Conservation (phyloP, 1,140 invertebrate species). For the Bombus haemorrhoidalis region DNA sequence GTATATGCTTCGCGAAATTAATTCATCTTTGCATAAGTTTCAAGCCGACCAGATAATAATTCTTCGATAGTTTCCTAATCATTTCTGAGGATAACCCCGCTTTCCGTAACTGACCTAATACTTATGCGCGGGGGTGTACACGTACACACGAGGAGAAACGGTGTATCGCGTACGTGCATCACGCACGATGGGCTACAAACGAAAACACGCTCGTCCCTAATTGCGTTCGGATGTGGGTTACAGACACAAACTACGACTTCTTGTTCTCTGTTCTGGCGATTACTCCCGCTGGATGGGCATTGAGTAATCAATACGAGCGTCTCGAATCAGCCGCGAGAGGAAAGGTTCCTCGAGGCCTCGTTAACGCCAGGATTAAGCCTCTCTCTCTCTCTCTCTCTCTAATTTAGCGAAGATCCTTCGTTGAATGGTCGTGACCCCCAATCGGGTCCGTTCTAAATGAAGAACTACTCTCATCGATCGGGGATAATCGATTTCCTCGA, state of each 20-base stretch:
- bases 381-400: not conserved
- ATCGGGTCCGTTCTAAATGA: not conserved
- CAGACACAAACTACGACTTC: constrained; percentile 32
- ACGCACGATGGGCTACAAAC: constrained; percentile 27
- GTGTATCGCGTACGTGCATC: constrained; percentile 20
- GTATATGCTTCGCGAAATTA: not conserved
- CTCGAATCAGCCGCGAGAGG: constrained; percentile 26
- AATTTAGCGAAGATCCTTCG: constrained; percentile 29
- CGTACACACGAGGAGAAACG: not conserved
- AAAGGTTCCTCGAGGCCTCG: constrained; percentile 20
- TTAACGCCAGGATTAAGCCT: constrained; percentile 34
- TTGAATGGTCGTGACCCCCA: constrained; percentile 9
- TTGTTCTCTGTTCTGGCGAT: constrained; percentile 55
- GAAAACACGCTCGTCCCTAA: constrained; percentile 52
- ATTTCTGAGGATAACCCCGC: not conserved
- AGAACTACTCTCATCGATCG: not conserved
- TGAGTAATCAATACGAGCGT: constrained; percentile 51
- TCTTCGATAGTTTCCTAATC: not conserved
- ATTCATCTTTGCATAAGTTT: not conserved
- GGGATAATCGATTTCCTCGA: constrained; percentile 39
- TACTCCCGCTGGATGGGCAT: constrained; percentile 35
- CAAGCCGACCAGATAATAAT: not conserved
- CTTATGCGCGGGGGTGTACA: not conserved
- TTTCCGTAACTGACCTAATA: not conserved
- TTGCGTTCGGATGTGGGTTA: constrained; percentile 57